Evolutionary conservation across 1,140 invertebrate genomes (phyloP), one percentile per base, ranked within the genome.

Genomic region (Dufourea novaeangliae): DNA sequence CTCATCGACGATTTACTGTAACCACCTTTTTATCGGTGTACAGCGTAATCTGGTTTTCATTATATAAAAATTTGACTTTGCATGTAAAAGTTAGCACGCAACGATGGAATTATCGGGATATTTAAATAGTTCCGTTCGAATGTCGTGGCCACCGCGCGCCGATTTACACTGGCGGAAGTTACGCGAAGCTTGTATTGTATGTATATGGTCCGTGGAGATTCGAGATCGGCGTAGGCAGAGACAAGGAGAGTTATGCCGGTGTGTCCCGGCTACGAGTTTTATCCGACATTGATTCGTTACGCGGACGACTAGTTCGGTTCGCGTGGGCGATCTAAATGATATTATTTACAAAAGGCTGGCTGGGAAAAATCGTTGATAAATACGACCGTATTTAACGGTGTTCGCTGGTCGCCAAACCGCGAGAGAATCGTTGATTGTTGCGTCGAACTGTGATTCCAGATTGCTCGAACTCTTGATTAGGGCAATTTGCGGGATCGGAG

Each of bases 141-240:
- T n/a, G n/a, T n/a, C n/a, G n/a, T n/a, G n/a, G n/a, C n/a, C n/a
- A n/a, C n/a, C n/a, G n/a, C n/a, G n/a, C n/a, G 57, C 32, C 14
- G 57, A 7, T 52, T 52, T 52, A 17, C 56, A 79, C 76, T 79
- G 69, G 64, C 85, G 86, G 73, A 81, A 83, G 78, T 79, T 41
- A 64, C 59, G 22, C 41, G 80, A 22, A 79, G 66, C 29, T 76
- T 8, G 14, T 52, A 34, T 76, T 8, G 14, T 52, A 52, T 82
- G 14, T 61, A 61, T 82, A 78, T 57, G 54, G 34, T 63, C 64
- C 50, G 67, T 70, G 79, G 20, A 63, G 78, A 79, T 81, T 85
- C 75, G 66, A 76, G 80, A 86, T 84, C 78, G 73, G 78, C 79
- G 85, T 87, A 72, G 82, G 83, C 62, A 46, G 80, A 62, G 39